Base-by-base conservation (phyloP, 2,113 vertebrate species). In the Collichthys lucidus region DNA sequence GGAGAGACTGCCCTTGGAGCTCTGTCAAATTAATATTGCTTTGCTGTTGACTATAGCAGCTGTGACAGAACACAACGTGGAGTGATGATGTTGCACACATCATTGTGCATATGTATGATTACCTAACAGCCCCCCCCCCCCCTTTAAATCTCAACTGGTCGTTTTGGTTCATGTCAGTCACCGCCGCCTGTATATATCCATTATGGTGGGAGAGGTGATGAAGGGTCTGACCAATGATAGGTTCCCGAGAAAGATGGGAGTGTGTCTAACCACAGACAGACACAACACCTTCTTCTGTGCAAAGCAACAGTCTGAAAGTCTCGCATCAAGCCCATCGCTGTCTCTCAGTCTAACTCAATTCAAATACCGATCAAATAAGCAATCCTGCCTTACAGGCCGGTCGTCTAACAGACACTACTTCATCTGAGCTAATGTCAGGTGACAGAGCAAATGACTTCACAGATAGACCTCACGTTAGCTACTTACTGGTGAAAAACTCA, bases 401-500 rank as follows among this genome's bases (percentile, higher is more conserved):
- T 20, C 31, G 11, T 50, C 12, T 35, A 29, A 52, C 31, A 4
- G 22, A 22, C 16, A 40, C 2, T n/a, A 22, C 0, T 46, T 53
- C 2, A 55, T 46, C 2, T 3, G 9, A 31, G 6, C 2, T 20
- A 11, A n/a, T 26, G 50, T 35, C 40, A 53, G 31, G 10, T 74
- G 53, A 74, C 20, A 66, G 20, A 31, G 9, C n/a, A 11, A 15
- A 69, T 22, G 50, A 29, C 44, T 24, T 60, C 5, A 57, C 44
- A 66, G 42, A 22, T 49, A 17, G 15, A 60, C 19, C 20, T 14
- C 3, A 19, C 6, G 35, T 40, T 9, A 29, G 9, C 24, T 44
- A 4, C 52, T 52, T 26, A 22, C 20, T 53, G 7, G 26, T 17
- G 19, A 22, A 24, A 44, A 8, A 92, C 95, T 95, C 82, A 98